Percentiles rank a stretch among this genome's conserved stretches.
phyloP scores from a whole-genome alignment of 2,888 invertebrate species.

The Lasioglossum figueresi region DNA sequence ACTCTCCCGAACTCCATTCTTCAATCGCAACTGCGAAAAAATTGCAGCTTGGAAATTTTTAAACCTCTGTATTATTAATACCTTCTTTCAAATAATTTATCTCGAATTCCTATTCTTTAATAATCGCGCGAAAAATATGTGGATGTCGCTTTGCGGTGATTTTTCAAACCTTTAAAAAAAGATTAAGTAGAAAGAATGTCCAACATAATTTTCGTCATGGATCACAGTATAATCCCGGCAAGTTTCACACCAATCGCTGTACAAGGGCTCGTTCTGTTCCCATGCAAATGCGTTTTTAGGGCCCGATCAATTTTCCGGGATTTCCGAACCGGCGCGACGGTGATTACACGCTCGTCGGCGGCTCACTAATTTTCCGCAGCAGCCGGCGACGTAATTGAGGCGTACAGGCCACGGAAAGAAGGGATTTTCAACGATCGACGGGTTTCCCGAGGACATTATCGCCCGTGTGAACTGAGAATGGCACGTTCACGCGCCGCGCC shows the following conservation, averaged over 20 bases:
- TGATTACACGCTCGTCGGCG: background rate
- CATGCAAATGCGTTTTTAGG: background rate
- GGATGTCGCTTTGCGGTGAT: too few species aligned
- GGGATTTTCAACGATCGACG: slow-evolving; percentile 31
- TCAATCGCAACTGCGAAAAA: background rate
- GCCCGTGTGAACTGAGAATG: slow-evolving; percentile 52
- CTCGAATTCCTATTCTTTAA: too few species aligned
- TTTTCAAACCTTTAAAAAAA: background rate
- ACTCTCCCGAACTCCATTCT: background rate
- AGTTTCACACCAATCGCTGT: background rate
- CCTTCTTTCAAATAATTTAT: too few species aligned
- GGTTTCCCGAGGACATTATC: slow-evolving; percentile 49
- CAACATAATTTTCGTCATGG: background rate
- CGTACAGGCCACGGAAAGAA: slow-evolving; percentile 2
- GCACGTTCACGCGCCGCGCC: slow-evolving; percentile 43
- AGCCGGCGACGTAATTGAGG: slow-evolving; percentile 35
- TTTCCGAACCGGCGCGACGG: background rate
- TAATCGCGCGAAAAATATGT: too few species aligned
- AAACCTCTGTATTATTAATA: background rate
- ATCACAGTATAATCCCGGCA: background rate
- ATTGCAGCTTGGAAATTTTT: background rate
- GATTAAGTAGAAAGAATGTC: background rate
- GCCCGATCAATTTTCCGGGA: background rate
- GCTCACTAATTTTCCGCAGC: slow-evolving; percentile 30
- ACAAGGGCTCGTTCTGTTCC: background rate